Evolutionary conservation across 2,888 invertebrate genomes (phyloP).

Genomic region (Philopedon plagiatum): DNA sequence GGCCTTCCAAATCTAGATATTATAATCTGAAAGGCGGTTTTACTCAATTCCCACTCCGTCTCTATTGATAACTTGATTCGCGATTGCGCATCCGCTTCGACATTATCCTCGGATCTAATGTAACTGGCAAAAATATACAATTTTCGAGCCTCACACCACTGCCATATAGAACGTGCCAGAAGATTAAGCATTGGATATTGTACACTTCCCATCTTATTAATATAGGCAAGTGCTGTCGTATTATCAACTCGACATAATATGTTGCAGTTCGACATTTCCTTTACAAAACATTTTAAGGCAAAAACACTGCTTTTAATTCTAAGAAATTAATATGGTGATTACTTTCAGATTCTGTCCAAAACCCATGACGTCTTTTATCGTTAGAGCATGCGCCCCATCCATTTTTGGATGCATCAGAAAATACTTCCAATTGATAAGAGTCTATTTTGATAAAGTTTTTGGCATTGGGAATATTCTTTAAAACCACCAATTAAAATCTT

Average conservation of each 20-base stretch:
- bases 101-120: slow-evolving; percentile 23
- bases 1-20: slow-evolving; percentile 11
- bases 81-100: slow-evolving; percentile 17
- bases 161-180: slow-evolving; percentile 10
- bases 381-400: background rate
- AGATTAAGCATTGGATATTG: slow-evolving; percentile 9
- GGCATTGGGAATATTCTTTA: background rate
- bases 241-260: slow-evolving; percentile 19
- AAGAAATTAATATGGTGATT: background rate
- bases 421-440: background rate
- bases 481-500: slow-evolving; percentile 5
- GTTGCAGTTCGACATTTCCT: background rate
- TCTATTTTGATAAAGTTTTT: background rate
- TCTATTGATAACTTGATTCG: background rate
- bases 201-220: slow-evolving; percentile 22
- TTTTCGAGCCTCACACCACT: slow-evolving; percentile 29
- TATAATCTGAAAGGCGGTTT: slow-evolving; percentile 9
- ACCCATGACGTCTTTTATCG: background rate
- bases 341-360: background rate
- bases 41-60: slow-evolving; percentile 13
- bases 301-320: background rate
- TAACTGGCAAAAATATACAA: slow-evolving; percentile 28
- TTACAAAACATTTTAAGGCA: slow-evolving; percentile 15
- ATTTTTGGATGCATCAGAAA: background rate
- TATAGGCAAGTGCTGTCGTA: slow-evolving; percentile 23